Conservation (phyloP, 2,888 invertebrate genomes). For the Abrostola tripartita region DNA sequence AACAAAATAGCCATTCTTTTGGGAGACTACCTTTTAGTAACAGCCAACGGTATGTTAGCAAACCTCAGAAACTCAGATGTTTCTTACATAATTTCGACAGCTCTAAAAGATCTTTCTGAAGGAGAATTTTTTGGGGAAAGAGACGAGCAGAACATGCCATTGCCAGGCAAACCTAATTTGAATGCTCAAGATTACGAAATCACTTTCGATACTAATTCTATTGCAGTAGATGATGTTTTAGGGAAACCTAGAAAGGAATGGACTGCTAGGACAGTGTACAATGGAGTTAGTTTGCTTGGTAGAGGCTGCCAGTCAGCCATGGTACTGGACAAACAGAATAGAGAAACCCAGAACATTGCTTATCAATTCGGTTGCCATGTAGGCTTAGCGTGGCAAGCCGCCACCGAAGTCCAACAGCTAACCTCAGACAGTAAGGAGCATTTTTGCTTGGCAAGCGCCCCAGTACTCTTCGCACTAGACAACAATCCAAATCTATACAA, state of each 20-base stretch:
- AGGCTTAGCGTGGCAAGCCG: conserved; percentile 94
- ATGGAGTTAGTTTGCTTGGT: conserved; percentile 90
- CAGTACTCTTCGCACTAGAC: conserved; percentile 94
- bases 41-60: conserved; percentile 94
- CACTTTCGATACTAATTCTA: conserved; percentile 76
- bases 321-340: conserved; percentile 91
- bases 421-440: conserved; percentile 90
- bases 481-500: conserved; percentile 92
- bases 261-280: conserved; percentile 91
- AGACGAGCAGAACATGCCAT: conserved; percentile 92
- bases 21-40: conserved; percentile 95
- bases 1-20: conserved; percentile 96
- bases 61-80: conserved; percentile 92
- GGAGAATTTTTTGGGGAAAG: conserved; percentile 94
- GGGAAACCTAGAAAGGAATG: conserved; percentile 91
- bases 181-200: conserved; percentile 73
- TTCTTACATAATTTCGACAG: conserved; percentile 93
- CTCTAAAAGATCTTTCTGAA: conserved; percentile 93
- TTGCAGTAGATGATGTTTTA: conserved; percentile 76
- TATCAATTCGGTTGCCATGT: conserved; percentile 94
- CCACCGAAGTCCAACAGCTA: conserved; percentile 76
- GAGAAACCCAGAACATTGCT: conserved; percentile 91
- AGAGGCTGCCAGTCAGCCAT: conserved; percentile 94
- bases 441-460: conserved; percentile 94
- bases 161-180: conserved; percentile 90